Evolutionary conservation across 1,140 invertebrate species (phyloP), one percentile per base, ranked within the genome.

Genomic region (Lepidurus arcticus): DNA sequence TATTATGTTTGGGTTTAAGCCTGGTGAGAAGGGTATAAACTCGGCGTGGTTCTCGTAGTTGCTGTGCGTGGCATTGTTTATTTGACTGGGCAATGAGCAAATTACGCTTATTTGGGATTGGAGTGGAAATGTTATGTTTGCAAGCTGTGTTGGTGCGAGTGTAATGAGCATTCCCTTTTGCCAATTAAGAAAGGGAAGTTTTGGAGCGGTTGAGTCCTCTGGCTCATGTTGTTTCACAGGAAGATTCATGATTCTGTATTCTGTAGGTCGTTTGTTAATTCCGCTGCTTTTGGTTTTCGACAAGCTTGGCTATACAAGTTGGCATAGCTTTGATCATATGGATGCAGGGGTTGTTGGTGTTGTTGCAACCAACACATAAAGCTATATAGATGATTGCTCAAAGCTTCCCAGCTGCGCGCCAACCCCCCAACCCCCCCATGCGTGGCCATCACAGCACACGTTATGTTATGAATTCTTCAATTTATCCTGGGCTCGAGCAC

Each of bases 111-210:
- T 65, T 65, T 65, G 53, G 16, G 53, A 65, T 13, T 65, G 53
- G n/a, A 65, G 21, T 65, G 53, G 5, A 21, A 65, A 16, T 21
- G 53, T 65, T 21, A 13, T 65, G 53, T 65, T 65, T 65, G 53
- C 53, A 65, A 65, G 8, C 53, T 6, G 16, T 65, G 53, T 21
- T 65, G 1, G 53, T 21, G 16, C 0, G 53, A 21, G 53, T 13
- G 53, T 65, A 65, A 65, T 65, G 53, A 65, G 53, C 53, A 21
- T 65, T 65, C 8, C 47, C 47, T 65, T 65, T 65, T 65, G 53
- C 53, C 53, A 65, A 65, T 13, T 65, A 65, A 47, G 9, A 21
- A 65, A 13, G 53, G n/a, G 53, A 65, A 21, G 21, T 7, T 65
- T 65, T 21, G 21, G 21, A 21, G 53, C 16, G 21, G 21, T 21